phyloP scores from a whole-genome alignment of 2,888 invertebrate genomes.

The Caenorhabditis sp. region DNA sequence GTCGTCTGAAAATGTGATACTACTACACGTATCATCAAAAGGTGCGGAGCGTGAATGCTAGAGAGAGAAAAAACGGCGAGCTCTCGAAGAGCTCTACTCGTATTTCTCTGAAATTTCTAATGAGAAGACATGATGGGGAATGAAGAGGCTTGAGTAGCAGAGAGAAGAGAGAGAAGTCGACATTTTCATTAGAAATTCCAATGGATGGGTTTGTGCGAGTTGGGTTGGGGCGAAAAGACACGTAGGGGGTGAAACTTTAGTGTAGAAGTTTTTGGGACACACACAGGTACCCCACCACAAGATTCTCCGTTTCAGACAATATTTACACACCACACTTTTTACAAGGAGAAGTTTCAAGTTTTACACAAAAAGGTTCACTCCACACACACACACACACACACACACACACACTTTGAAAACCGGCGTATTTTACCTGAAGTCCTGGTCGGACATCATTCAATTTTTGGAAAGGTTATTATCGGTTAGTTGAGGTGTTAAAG shows the following conservation, averaged over 20 bases:
- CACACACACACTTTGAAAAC: neutral
- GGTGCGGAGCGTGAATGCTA: neutral
- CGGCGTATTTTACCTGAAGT: slow-evolving; percentile 17
- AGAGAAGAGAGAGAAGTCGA: neutral
- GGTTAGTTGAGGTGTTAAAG: slow-evolving; percentile 16
- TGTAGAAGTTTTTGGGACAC: neutral
- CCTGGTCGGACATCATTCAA: slow-evolving; percentile 11
- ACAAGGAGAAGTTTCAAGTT: neutral
- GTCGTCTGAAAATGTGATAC: neutral
- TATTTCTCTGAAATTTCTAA: slow-evolving; percentile 63
- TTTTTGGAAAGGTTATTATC: neutral
- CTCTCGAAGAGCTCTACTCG: slow-evolving; percentile 41
- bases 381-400: too few relatives aligned
- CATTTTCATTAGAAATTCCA: slow-evolving; percentile 34
- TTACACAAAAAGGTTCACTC: neutral
- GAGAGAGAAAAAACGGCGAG: neutral
- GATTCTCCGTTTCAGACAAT: too few relatives aligned
- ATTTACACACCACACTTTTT: neutral
- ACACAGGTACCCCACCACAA: too few relatives aligned
- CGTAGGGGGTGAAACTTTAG: neutral
- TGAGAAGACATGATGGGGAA: slow-evolving; percentile 37
- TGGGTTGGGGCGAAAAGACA: neutral
- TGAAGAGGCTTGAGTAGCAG: slow-evolving; percentile 3
- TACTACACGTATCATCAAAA: slow-evolving; percentile 28
- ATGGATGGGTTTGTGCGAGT: neutral